Conservation (phyloP, 2,888 invertebrate species). For the Stomorhina lunata region DNA sequence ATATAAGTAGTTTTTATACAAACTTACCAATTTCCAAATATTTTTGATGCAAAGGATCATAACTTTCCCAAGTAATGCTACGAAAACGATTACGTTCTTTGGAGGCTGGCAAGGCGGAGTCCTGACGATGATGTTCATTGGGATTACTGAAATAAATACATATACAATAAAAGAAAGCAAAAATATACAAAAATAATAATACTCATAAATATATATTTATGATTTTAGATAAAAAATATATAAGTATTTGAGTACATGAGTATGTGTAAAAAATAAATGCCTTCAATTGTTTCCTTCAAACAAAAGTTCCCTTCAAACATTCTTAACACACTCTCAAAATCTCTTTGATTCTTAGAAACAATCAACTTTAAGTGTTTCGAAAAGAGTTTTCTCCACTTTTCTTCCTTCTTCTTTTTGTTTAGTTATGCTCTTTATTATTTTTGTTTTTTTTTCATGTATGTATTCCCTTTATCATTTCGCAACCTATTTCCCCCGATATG, state of each 20-base stretch:
- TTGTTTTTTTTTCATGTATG: neutral
- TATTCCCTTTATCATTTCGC: neutral
- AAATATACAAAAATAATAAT: neutral
- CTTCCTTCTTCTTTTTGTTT: neutral
- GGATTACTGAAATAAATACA: constrained; percentile 87
- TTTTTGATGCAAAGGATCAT: constrained; percentile 95
- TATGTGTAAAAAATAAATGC: neutral
- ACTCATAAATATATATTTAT: neutral
- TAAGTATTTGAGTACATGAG: neutral
- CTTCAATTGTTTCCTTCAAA: neutral
- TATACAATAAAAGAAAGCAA: constrained; percentile 2
- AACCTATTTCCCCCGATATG: neutral
- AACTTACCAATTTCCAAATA: constrained; percentile 93
- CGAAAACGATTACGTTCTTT: constrained; percentile 92
- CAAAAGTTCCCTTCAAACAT: too few species aligned
- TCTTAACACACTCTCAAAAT: neutral
- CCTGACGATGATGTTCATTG: constrained; percentile 90
- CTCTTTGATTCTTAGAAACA: constrained; percentile 62
- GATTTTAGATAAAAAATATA: neutral
- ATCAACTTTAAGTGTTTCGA: constrained; percentile 69
- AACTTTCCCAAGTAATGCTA: constrained; percentile 93
- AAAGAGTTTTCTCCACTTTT: neutral
- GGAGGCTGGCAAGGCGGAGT: constrained; percentile 88
- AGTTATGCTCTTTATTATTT: neutral
- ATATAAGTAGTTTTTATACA: neutral